Evolutionary conservation across 1,140 invertebrate genomes (phyloP).

Genomic region (Drosophila novamexicana): DNA sequence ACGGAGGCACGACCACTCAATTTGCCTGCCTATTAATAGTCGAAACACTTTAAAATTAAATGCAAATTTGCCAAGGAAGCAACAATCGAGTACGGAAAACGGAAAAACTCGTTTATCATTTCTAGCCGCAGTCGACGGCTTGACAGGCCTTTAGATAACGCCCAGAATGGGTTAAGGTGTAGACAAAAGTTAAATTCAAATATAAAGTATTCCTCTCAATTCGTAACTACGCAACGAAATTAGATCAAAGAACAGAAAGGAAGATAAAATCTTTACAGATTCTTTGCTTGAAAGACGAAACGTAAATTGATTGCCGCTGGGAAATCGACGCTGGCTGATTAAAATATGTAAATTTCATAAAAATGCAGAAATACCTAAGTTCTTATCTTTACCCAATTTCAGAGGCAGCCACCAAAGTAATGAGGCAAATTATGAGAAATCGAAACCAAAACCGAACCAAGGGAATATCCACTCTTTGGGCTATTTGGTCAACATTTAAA

Average conservation of each 20-base stretch:
- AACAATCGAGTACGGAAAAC: conserved; percentile 39
- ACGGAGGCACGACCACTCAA: background rate
- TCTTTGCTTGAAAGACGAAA: conserved; percentile 19
- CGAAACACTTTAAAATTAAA: conserved; percentile 62
- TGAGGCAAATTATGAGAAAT: conserved; percentile 25
- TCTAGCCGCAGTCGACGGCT: conserved; percentile 27
- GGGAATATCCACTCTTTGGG: background rate
- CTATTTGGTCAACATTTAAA: conserved; percentile 18
- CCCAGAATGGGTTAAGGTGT: conserved; percentile 14
- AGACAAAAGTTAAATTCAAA: conserved; percentile 22
- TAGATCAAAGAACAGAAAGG: conserved; percentile 34
- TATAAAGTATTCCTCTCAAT: conserved; percentile 20
- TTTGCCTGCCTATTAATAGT: conserved; percentile 24
- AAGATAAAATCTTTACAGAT: conserved; percentile 34
- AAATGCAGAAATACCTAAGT: conserved; percentile 13
- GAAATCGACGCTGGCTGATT: conserved; percentile 43
- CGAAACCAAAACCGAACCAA: background rate
- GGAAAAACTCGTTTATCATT: conserved; percentile 57
- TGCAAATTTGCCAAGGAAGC: conserved; percentile 56
- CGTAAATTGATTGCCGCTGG: conserved; percentile 47
- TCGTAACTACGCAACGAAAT: conserved; percentile 4
- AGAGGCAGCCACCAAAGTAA: background rate
- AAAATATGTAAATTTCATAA: conserved; percentile 51
- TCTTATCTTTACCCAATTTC: background rate
- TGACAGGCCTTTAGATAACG: conserved; percentile 22